Evolutionary conservation across 2,113 vertebrate genomes (phyloP).

Genomic region (Crotalus helleri): DNA sequence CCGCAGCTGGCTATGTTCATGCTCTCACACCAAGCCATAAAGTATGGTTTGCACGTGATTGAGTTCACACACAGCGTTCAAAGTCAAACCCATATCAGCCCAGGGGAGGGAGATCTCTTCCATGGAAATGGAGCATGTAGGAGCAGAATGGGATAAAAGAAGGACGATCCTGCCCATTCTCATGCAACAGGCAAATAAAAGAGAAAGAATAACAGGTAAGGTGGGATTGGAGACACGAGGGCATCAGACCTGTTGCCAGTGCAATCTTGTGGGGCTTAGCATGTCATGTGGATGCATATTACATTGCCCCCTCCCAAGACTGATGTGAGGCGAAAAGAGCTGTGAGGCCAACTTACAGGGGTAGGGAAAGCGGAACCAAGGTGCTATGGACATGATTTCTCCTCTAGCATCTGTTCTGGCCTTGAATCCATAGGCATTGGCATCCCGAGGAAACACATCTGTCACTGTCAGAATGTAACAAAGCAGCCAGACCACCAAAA

Average conservation of each 20-base stretch:
- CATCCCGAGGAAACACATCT: slow-evolving; percentile 74
- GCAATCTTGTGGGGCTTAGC: neutral
- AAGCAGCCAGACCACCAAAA: slow-evolving; percentile 89
- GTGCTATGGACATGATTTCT: slow-evolving; percentile 82
- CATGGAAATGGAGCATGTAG: neutral
- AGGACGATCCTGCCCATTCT: too few species aligned
- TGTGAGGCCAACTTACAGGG: slow-evolving; percentile 79
- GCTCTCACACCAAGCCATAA: too few species aligned
- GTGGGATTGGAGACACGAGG: neutral
- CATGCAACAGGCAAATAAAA: neutral
- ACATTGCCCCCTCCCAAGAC: neutral
- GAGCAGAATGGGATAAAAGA: neutral
- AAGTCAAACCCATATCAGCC: neutral
- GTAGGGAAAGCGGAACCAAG: slow-evolving; percentile 93
- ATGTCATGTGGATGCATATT: neutral
- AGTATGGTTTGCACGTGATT: too few species aligned
- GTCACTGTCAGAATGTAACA: slow-evolving; percentile 89
- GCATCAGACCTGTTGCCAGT: neutral
- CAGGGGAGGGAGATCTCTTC: neutral
- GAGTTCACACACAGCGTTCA: too few species aligned
- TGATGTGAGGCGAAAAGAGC: neutral
- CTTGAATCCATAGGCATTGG: slow-evolving; percentile 80
- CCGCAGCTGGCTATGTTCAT: too few species aligned
- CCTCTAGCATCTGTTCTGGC: slow-evolving; percentile 92
- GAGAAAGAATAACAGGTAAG: neutral